phyloP scores from a whole-genome alignment of 2,113 vertebrate species.

The Vicugna pacos region DNA sequence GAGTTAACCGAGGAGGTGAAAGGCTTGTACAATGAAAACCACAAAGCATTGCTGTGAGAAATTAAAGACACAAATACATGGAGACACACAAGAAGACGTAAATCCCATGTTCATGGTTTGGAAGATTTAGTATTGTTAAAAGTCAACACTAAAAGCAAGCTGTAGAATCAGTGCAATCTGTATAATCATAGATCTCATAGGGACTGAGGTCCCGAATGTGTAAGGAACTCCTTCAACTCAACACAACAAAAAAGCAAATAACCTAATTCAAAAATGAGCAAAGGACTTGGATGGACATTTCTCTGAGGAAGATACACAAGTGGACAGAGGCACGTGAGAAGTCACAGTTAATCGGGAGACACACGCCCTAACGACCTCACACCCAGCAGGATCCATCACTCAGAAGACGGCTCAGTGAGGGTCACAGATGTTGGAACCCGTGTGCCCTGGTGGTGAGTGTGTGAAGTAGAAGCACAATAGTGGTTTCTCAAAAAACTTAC shows the following conservation, averaged over 20 bases:
- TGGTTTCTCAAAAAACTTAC: background rate
- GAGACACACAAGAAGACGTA: too few relatives aligned
- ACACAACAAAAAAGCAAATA: background rate
- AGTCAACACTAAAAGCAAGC: background rate
- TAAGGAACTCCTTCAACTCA: background rate
- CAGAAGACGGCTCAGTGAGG: too few relatives aligned
- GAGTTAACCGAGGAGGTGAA: background rate
- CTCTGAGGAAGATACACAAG: background rate
- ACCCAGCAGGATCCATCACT: background rate
- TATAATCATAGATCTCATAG: too few relatives aligned
- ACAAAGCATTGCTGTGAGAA: background rate
- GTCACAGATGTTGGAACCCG: background rate
- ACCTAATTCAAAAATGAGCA: background rate
- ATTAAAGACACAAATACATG: background rate
- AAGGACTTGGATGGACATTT: background rate
- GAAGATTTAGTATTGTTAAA: background rate
- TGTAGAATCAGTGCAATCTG: background rate
- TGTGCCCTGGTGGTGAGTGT: background rate
- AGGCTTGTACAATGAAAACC: background rate
- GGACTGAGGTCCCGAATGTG: background rate
- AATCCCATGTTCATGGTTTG: background rate
- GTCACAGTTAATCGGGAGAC: background rate
- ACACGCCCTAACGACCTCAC: background rate
- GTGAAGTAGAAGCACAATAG: background rate
- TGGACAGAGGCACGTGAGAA: background rate